These are phyloP conservation scores for Coenonympha glycerion DNA, from an alignment of 2,888 invertebrate species.

Conservation along the genomic window DNA sequence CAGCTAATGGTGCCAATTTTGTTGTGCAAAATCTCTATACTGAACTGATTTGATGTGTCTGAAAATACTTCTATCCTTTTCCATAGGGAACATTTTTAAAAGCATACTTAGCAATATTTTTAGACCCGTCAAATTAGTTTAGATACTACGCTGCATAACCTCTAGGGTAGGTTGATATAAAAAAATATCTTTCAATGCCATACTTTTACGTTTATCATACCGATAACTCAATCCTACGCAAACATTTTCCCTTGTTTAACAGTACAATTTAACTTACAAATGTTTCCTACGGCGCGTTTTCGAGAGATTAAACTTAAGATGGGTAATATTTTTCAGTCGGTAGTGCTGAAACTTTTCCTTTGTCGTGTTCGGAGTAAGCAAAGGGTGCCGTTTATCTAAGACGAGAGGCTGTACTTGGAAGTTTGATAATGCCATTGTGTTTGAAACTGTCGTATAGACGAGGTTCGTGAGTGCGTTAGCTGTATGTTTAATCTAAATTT, in stretches of 20 bases:
- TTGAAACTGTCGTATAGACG: slow-evolving; percentile 7
- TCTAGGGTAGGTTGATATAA: too few relatives aligned
- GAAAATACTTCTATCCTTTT: too few relatives aligned
- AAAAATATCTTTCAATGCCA: neutral
- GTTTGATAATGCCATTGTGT: slow-evolving; percentile 23
- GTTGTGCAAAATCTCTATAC: too few relatives aligned
- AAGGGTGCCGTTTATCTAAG: slow-evolving; percentile 28
- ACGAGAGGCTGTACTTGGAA: slow-evolving; percentile 30
- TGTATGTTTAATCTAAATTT: neutral
- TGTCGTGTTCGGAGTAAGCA: slow-evolving; percentile 37
- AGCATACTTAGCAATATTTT: too few relatives aligned
- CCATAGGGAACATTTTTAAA: too few relatives aligned
- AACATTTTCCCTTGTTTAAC: slow-evolving; percentile 34
- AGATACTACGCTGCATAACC: too few relatives aligned
- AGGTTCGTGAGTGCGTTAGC: neutral
- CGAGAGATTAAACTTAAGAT: slow-evolving; percentile 69
- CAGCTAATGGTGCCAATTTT: too few relatives aligned
- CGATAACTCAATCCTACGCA: slow-evolving; percentile 25
- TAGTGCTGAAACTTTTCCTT: slow-evolving; percentile 58
- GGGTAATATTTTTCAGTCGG: slow-evolving; percentile 67
- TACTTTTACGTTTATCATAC: slow-evolving; percentile 19
- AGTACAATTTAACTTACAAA: slow-evolving; percentile 50
- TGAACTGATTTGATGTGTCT: too few relatives aligned
- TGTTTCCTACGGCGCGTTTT: slow-evolving; percentile 55
- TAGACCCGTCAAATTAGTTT: too few relatives aligned